Base-by-base conservation (phyloP, 2,113 vertebrate species). In the Thamnaconus septentrionalis region DNA sequence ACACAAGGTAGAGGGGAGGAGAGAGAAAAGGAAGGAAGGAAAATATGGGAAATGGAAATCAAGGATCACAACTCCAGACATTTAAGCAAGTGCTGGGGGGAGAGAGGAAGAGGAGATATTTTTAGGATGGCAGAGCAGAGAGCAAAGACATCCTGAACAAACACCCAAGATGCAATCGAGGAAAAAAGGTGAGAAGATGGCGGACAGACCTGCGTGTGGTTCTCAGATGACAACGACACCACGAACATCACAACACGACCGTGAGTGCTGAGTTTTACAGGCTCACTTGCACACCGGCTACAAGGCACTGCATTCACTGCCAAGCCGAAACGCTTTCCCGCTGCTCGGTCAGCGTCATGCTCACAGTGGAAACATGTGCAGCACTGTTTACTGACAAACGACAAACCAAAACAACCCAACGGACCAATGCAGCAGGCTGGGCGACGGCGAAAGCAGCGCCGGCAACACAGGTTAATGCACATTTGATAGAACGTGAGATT, bases 121-220 rank as follows among this genome's bases (percentile, higher is more conserved):
- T 31, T 95, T 93, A 96, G 94, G 89, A 95, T 87, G 94, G 93
- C 91, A 95, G 94, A 93, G 93, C 92, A 94, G 5, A 5, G 89
- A 94, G 93, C 92, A 94, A 90, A 90, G 91, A 94, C 73, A 92
- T 92, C 88, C 79, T 90, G 89, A 89, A 93, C 89, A 84, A 68
- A 85, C 83, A 91, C 91, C 18, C 90, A 90, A 92, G 92, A 93
- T 92, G 92, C 93, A 92, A 89, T 87, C 90, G 90, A 90, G 80
- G 81, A 75, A 81, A 81, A 72, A 85, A 71, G 85, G 78, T 71
- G 84, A 81, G 66, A 73, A 80, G 81, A 79, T 77, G 83, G 67
- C 18, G 6, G 73, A 82, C 83, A 81, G 77, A 81, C 78, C 83
- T 87, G 78, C 59, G 74, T 49, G 78, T 64, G 76, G 18, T 73